Evolutionary conservation across 2,113 vertebrate species (phyloP), one percentile per base, ranked within the genome.

Genomic region (Lepisosteus osseus): DNA sequence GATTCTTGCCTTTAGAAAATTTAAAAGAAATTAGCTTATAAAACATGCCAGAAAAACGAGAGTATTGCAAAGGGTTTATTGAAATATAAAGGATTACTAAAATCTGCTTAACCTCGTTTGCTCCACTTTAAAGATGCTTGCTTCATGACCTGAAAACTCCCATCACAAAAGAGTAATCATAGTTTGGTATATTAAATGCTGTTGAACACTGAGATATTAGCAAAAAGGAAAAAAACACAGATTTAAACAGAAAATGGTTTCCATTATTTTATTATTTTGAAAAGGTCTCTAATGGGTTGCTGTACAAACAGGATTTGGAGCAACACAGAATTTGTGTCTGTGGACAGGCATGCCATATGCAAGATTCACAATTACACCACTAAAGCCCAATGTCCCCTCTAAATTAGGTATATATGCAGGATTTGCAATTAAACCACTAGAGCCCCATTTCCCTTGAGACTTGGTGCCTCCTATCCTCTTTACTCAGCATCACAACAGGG

Each of bases 271-370:
- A 51, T 51, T 51, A 51, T 51, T 51, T 51, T 51, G 9, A 9
- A 51, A 1, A 6, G 47, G 47, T 51, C 47, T 51, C 9, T 51
- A 51, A 6, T 9, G 9, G 9, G 47, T 9, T 9, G 47, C 9
- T 51, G 47, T 51, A 1, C 5, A 51, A 51, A 9, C 47, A 51
- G 47, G 47, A 51, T 51, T 51, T 51, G 47, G 47, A 51, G 47
- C 5, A 51, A 51, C 5, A 9, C 17, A 11, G 17, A 13, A 12
- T 51, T 56, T 8, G 47, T 73, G 71, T 73, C 67, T 73, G 55
- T 42, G 17, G 7, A 43, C 54, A 51, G 13, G 47, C 47, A 51
- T 51, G 29, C 13, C 14, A 66, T 5, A 72, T 61, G 63, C 65
- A 9, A 17, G 67, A 29, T 7, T 51, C 17, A 40, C 29, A 67